These are phyloP conservation scores for Crypturellus undulatus DNA, from an alignment of 2,113 vertebrate species.

Conservation along the genomic window DNA sequence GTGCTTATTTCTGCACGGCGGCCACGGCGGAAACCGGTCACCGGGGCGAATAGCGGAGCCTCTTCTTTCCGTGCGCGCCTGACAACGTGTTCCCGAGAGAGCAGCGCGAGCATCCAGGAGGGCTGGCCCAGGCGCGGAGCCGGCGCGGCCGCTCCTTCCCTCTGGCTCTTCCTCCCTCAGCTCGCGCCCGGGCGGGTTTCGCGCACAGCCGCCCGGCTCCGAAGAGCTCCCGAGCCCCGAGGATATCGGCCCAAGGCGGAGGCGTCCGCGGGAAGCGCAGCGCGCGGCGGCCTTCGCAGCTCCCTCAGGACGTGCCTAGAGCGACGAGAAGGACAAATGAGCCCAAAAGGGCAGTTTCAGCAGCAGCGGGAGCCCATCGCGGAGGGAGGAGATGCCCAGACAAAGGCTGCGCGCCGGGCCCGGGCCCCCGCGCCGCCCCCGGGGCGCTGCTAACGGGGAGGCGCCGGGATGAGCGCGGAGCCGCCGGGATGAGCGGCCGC, in stretches of 20 bases:
- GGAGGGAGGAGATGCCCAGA: constrained; percentile 68
- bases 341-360: constrained; percentile 20
- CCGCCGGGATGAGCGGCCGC: too few relatives aligned
- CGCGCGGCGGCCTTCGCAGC: constrained; percentile 1
- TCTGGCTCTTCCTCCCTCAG: constrained; percentile 49
- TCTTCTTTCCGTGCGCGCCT: neutral
- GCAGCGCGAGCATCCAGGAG: constrained; percentile 41
- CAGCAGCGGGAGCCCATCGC: constrained; percentile 49
- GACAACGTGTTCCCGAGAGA: constrained; percentile 2
- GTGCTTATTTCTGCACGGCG: constrained; percentile 14
- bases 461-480: too few relatives aligned
- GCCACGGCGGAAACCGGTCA: constrained; percentile 41
- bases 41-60: neutral
- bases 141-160: constrained; percentile 27
- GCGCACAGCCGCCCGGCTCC: neutral
- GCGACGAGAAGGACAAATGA: neutral
- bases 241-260: neutral
- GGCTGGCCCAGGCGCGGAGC: constrained; percentile 47
- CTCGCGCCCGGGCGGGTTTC: constrained; percentile 33
- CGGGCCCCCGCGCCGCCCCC: too few relatives aligned
- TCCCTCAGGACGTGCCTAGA: constrained; percentile 73
- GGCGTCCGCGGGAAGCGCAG: constrained; percentile 56
- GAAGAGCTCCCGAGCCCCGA: neutral
- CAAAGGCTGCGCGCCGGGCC: constrained; percentile 65
- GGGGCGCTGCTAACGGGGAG: too few relatives aligned